These are phyloP conservation scores for Anser cygnoides DNA, from an alignment of 2,113 vertebrate genomes.

Conservation along the genomic window DNA sequence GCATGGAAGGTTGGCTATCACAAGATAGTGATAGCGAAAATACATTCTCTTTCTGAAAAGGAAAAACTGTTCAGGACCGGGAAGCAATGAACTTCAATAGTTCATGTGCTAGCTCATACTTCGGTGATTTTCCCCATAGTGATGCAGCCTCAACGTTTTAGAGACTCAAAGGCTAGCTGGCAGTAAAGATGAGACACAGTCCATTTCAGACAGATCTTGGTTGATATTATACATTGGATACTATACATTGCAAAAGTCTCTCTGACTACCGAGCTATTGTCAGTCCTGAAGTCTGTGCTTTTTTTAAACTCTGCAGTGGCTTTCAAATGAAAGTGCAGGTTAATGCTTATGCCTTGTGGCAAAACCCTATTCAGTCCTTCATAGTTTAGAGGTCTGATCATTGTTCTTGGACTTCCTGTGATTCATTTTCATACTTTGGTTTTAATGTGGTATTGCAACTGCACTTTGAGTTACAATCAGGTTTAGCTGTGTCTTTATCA, in stretches of 20 bases:
- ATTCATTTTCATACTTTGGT: constrained; percentile 5
- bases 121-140: not conserved
- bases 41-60: not conserved
- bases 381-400: constrained; percentile 4
- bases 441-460: not conserved
- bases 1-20: not conserved
- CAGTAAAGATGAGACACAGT: constrained; percentile 33
- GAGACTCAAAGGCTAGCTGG: constrained; percentile 10
- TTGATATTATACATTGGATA: constrained; percentile 4
- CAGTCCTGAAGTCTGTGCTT: not conserved
- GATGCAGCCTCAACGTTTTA: constrained; percentile 12
- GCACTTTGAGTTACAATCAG: not conserved
- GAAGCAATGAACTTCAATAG: constrained; percentile 17
- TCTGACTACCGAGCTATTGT: constrained; percentile 8
- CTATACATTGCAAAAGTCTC: not conserved
- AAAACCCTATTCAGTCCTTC: constrained; percentile 26
- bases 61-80: not conserved
- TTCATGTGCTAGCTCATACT: not conserved
- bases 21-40: not conserved
- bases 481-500: not conserved
- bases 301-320: not conserved
- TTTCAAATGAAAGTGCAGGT: constrained; percentile 26
- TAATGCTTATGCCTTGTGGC: not conserved
- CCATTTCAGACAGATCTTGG: constrained; percentile 9
- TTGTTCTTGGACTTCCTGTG: not conserved